A percentile compares a stretch with the other conserved stretches of the same genome.
Conservation (phyloP, 2,113 vertebrate species). For the Balaeniceps rex region DNA sequence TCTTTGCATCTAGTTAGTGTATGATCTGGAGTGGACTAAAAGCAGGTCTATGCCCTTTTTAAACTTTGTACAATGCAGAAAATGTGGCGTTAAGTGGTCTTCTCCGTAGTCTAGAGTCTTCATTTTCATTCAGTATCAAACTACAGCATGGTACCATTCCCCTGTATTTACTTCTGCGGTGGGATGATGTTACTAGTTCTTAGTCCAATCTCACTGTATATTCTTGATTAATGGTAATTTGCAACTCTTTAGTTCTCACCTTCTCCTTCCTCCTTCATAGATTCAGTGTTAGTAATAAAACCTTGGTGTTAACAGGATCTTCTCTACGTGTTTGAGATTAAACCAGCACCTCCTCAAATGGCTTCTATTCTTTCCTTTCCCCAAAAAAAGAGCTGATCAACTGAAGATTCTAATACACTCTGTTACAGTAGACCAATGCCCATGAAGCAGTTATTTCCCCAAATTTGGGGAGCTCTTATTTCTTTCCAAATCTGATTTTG, state of each 20-base stretch:
- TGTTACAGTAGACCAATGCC: not conserved
- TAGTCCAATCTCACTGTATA: not conserved
- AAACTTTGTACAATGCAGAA: not conserved
- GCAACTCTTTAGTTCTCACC: not conserved
- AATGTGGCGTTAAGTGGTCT: not conserved
- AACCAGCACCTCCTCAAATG: not conserved
- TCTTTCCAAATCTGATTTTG: not conserved
- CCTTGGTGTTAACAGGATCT: not conserved
- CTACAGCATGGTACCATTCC: not conserved
- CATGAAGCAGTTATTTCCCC: not conserved
- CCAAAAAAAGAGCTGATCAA: not conserved
- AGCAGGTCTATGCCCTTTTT: not conserved
- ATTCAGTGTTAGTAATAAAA: not conserved
- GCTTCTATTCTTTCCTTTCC: not conserved
- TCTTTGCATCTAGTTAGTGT: not conserved
- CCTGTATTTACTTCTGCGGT: not conserved
- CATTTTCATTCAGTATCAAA: not conserved
- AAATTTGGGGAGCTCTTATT: not conserved
- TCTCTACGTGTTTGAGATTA: not conserved
- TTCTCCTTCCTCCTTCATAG: not conserved
- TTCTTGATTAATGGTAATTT: not conserved
- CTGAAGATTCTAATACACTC: not conserved
- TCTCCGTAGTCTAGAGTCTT: not conserved
- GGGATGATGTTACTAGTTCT: not conserved
- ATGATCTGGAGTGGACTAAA: not conserved